A percentile compares a stretch with the other conserved stretches of the same genome.
Conservation (phyloP, 2,888 invertebrate genomes). For the Calliscelio sp. region DNA sequence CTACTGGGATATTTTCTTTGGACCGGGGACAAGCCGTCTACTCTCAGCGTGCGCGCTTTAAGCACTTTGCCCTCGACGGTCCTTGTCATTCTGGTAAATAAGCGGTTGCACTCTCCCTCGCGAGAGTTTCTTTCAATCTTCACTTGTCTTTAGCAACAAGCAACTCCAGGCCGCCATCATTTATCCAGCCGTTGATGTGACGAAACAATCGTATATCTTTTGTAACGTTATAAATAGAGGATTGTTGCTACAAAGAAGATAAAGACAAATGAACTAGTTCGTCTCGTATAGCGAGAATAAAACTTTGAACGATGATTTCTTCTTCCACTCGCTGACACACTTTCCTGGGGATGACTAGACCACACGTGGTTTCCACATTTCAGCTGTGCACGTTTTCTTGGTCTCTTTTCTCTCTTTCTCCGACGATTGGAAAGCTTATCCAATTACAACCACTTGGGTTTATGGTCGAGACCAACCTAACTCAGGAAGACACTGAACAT, state of each 20-base stretch:
- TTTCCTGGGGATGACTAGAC: not conserved
- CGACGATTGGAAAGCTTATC: too few species aligned
- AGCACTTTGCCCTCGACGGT: slow-evolving; percentile 41
- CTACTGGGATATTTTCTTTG: slow-evolving; percentile 44
- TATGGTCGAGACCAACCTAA: too few species aligned
- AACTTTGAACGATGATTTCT: slow-evolving; percentile 19
- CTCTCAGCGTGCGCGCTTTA: slow-evolving; percentile 19
- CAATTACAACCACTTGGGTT: too few species aligned
- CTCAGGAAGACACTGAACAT: too few species aligned
- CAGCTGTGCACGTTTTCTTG: too few species aligned
- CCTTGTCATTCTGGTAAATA: slow-evolving; percentile 46
- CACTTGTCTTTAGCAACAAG: slow-evolving; percentile 46
- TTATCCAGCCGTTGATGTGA: slow-evolving; percentile 28
- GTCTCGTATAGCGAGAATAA: too few species aligned
- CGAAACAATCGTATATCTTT: slow-evolving; percentile 42
- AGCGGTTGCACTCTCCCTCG: slow-evolving; percentile 51
- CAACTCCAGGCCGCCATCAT: slow-evolving; percentile 19
- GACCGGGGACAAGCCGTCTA: slow-evolving; percentile 47
- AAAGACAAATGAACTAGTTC: slow-evolving; percentile 22
- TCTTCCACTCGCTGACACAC: not conserved
- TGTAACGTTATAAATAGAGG: slow-evolving; percentile 4
- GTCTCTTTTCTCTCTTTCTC: too few species aligned
- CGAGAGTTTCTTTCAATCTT: slow-evolving; percentile 55
- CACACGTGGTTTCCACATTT: too few species aligned
- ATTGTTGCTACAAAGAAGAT: not conserved